These are phyloP conservation scores for Teleiodes luculella DNA, from an alignment of 2,888 invertebrate species.

Conservation along the genomic window DNA sequence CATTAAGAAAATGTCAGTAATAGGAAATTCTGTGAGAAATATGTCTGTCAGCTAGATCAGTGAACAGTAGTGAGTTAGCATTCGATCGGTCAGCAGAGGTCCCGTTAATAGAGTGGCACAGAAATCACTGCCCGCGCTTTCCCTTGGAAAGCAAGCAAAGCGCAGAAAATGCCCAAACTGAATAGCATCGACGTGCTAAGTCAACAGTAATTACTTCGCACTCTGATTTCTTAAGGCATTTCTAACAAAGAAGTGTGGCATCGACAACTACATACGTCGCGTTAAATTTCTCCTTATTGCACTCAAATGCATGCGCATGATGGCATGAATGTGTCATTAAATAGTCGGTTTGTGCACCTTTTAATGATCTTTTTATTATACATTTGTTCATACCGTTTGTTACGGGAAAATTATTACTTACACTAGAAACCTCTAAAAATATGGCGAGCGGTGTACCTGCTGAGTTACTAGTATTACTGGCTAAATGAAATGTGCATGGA, in stretches of 20 bases:
- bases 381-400: too few species aligned
- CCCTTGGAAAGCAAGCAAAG: background rate
- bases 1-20: slow-evolving; percentile 1
- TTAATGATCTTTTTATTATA: too few species aligned
- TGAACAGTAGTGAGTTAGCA: slow-evolving; percentile 25
- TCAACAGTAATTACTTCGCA: slow-evolving; percentile 29
- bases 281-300: background rate
- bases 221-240: slow-evolving; percentile 10
- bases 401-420: too few species aligned
- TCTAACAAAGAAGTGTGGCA: background rate
- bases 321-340: background rate
- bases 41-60: slow-evolving; percentile 10
- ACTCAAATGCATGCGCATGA: background rate
- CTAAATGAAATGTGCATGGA: too few species aligned
- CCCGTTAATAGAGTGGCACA: slow-evolving; percentile 65
- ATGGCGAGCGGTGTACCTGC: too few species aligned
- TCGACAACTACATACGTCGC: too few species aligned
- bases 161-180: slow-evolving; percentile 2
- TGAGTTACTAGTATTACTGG: too few species aligned
- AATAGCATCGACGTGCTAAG: slow-evolving; percentile 31
- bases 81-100: slow-evolving; percentile 41
- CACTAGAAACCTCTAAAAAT: too few species aligned
- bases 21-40: slow-evolving; percentile 2
- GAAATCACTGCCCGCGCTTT: slow-evolving; percentile 60
- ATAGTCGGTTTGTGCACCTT: background rate